Evolutionary conservation across 2,797 vertebrate species (phyloP), one percentile per base, ranked within the genome.

Genomic region (Chanos chanos): DNA sequence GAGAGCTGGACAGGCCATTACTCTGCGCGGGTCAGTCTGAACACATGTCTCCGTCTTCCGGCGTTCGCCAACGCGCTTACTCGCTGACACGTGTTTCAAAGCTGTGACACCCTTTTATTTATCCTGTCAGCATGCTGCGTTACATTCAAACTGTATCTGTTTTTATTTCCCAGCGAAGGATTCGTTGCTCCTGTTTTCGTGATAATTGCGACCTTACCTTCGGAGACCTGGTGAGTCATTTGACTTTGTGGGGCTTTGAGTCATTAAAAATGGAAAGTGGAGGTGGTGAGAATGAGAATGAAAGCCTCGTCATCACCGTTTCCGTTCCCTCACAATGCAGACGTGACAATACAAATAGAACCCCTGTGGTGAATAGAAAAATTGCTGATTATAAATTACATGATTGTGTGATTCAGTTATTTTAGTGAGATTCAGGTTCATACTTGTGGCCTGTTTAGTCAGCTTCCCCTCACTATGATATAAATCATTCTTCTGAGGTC

Each of bases 1-100:
- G 55, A 68, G 52, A 78, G 44, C 65, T 62, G 68, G n/a, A 27
- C 24, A 4, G 33, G 50, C 39, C 27, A 47, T 21, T n/a, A n/a
- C n/a, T n/a, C n/a, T n/a, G n/a, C n/a, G n/a, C n/a, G n/a, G n/a
- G n/a, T n/a, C n/a, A n/a, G n/a, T n/a, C n/a, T n/a, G n/a, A n/a
- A 30, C 8, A 53, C 8, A n/a, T 9, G 24, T 7, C 24, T 8
- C 16, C 13, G 40, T 60, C 44, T 13, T 24, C 22, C 16, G 6
- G n/a, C 6, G 1, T 5, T 13, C n/a, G 19, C 22, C 43, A 7
- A 41, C n/a, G 28, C 36, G 24, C 31, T 37, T 18, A 37, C 24
- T 47, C 43, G 22, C 22, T 54, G 19, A 40, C 36, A 54, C 34
- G 55, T 53, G n/a, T n/a, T n/a, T 28, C 21, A 36, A 13, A 43